Evolutionary conservation across 1,140 invertebrate genomes (phyloP).

Genomic region (Panagrolaimus sp.): DNA sequence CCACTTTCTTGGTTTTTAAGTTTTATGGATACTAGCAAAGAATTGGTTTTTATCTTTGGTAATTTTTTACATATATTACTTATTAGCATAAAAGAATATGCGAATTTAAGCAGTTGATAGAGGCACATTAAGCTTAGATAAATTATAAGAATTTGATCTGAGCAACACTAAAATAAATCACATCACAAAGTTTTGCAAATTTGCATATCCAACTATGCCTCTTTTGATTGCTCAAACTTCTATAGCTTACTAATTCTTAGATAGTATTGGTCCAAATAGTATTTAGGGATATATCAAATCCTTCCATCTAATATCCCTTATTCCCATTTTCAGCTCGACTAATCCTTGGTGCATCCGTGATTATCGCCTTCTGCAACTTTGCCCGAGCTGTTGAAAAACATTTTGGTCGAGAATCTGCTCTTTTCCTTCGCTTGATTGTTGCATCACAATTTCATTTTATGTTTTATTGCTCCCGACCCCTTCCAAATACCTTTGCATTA

Average conservation of each 20-base stretch:
- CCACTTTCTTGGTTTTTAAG: conserved; percentile 71
- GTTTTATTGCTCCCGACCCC: conserved; percentile 85
- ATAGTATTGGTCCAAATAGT: too few relatives aligned
- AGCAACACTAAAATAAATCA: too few relatives aligned
- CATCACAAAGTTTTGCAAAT: too few relatives aligned
- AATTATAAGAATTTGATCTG: too few relatives aligned
- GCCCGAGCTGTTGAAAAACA: conserved; percentile 69
- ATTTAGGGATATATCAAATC: too few relatives aligned
- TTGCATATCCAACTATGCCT: too few relatives aligned
- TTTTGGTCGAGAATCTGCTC: conserved; percentile 73
- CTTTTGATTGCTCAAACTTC: too few relatives aligned
- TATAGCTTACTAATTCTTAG: too few relatives aligned
- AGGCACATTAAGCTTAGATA: too few relatives aligned
- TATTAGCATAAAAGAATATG: background rate
- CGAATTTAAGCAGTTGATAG: too few relatives aligned
- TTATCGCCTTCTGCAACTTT: conserved; percentile 71
- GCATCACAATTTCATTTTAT: conserved; percentile 93
- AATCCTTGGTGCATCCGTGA: conserved; percentile 71
- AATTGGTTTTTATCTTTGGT: conserved; percentile 85
- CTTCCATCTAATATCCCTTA: too few relatives aligned
- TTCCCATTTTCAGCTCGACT: conserved; percentile 70
- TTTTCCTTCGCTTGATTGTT: conserved; percentile 78
- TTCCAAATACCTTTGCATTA: conserved; percentile 92
- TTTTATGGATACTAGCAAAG: conserved; percentile 73
- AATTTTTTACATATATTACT: conserved; percentile 59